Evolutionary conservation across 1,140 invertebrate genomes (phyloP), one percentile per base, ranked within the genome.

Genomic region (Microplitis mediator): DNA sequence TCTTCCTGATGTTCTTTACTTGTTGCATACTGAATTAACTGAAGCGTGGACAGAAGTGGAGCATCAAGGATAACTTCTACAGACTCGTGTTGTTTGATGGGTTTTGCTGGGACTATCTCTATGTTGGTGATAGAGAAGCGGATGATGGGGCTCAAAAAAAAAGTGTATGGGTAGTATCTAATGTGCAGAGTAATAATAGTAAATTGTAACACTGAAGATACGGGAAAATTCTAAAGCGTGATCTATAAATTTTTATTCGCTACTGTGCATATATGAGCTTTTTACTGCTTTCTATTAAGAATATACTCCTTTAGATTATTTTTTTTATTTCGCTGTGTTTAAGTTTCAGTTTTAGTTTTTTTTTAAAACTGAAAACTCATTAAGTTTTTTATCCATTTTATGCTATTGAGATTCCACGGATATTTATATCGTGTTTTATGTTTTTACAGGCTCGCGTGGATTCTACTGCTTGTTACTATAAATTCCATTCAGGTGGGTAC

Each of bases 21-120:
- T 71, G 61, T 71, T 71, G 69, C 69, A 71, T 71, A 71, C 69
- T 71, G 34, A 50, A 51, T 64, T 23, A 71, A 71, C 23, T 71
- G 61, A 65, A 71, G 23, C 69, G 69, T 71, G 69, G 50, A 71
- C 69, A 71, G 62, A 71, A 71, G 69, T 71, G 34, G 69, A 71
- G 61, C 69, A 71, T 45, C 39, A 52, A 60, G 45, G 32, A 51
- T 45, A 35, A 50, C 23, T 63, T 34, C 34, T 14, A 11, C 11
- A n/a, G 34, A 36, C 23, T 23, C 13, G 9, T 61, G 8, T 23
- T 61, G 60, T 8, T 35, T 11, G 31, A 63, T 32, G 5, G 61
- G 34, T 63, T 54, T 54, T 54, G 51, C 51, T 54, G 23, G 23
- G 23, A 23, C 23, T 23, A 23, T 4, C 51, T n/a, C 51, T n/a